Evolutionary conservation across 2,888 invertebrate genomes (phyloP).

Genomic region (Neoitamus cyanurus): DNA sequence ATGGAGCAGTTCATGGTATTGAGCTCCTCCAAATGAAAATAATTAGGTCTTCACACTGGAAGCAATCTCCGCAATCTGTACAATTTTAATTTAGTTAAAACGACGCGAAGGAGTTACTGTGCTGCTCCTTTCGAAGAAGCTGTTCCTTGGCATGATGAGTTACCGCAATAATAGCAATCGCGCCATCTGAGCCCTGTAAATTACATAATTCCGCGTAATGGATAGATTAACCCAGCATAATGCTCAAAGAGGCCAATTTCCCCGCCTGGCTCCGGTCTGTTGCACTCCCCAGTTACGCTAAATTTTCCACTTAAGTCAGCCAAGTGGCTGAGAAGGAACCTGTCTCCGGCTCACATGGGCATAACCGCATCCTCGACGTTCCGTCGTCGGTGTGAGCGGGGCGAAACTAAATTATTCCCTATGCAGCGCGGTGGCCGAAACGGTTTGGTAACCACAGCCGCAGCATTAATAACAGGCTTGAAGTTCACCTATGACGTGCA

Average conservation of each 20-base stretch:
- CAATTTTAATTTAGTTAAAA: not conserved
- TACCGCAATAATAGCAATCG: not conserved
- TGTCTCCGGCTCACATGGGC: not conserved
- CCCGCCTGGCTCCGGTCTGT: not conserved
- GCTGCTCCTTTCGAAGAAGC: not conserved
- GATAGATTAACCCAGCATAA: not conserved
- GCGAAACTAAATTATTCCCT: not conserved
- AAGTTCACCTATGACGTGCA: not conserved
- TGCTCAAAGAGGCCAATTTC: not conserved
- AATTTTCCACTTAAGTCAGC: not conserved
- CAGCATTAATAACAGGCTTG: not conserved
- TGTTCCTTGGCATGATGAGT: not conserved
- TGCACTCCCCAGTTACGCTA: not conserved
- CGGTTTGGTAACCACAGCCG: slow-evolving; percentile 19
- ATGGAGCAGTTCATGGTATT: no score
- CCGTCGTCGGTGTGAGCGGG: not conserved
- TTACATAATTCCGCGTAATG: not conserved
- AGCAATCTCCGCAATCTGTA: no score
- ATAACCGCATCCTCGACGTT: not conserved
- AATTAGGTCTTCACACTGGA: no score
- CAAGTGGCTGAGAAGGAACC: not conserved
- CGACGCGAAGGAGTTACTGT: not conserved
- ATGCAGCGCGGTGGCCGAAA: not conserved
- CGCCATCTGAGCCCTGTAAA: not conserved
- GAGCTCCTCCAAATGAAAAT: no score